These are phyloP conservation scores for Hydropsyche betteni DNA, from an alignment of 2,888 invertebrate genomes.

Conservation along the genomic window DNA sequence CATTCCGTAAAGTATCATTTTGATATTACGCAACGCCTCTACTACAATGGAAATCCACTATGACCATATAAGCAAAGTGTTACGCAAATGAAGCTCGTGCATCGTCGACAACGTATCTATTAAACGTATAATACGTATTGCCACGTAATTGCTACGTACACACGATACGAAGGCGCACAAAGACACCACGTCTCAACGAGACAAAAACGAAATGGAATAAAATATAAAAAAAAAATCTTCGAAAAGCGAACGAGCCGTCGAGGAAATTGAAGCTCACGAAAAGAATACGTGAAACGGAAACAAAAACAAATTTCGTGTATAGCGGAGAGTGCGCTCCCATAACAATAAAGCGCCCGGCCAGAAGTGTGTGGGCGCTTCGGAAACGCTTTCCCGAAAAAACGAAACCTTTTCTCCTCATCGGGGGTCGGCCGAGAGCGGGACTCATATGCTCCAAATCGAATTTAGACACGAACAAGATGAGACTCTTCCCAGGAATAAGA, in stretches of 20 bases:
- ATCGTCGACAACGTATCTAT: too few relatives aligned
- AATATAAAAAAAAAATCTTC: too few relatives aligned
- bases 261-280: constrained; percentile 26
- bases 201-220: too few relatives aligned
- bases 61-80: too few relatives aligned
- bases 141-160: too few relatives aligned
- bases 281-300: constrained; percentile 33
- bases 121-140: too few relatives aligned
- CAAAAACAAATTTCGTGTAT: constrained; percentile 28
- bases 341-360: constrained; percentile 14
- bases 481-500: background rate
- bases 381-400: constrained; percentile 10
- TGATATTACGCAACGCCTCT: too few relatives aligned
- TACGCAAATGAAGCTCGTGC: too few relatives aligned
- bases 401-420: constrained; percentile 19
- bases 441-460: constrained; percentile 21
- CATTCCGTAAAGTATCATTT: too few relatives aligned
- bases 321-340: constrained; percentile 13
- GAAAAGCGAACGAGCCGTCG: background rate
- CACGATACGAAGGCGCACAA: too few relatives aligned
- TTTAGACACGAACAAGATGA: constrained; percentile 6
- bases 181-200: too few relatives aligned
- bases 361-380: constrained; percentile 22
- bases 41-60: too few relatives aligned
- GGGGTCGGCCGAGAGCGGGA: background rate